Conservation (phyloP, 2,888 invertebrate genomes). For the Drosophila nr. perissopoda region DNA sequence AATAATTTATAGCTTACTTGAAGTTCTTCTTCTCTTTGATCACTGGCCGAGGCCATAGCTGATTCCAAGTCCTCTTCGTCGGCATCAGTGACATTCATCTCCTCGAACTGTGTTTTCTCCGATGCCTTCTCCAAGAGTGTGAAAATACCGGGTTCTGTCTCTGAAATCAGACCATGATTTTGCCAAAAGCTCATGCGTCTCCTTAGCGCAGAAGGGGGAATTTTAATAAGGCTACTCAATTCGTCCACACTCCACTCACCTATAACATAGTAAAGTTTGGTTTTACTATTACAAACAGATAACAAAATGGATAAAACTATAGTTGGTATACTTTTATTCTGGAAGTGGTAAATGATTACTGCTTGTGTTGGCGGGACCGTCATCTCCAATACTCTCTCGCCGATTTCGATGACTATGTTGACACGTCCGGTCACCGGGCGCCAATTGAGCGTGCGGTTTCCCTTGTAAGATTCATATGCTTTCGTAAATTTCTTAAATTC, state of each 20-base stretch:
- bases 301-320: not conserved
- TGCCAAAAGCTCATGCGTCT: constrained; percentile 97
- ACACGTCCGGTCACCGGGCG: constrained; percentile 97
- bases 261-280: constrained; percentile 69
- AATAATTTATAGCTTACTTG: constrained; percentile 86
- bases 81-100: constrained; percentile 87
- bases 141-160: constrained; percentile 91
- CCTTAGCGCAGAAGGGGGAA: constrained; percentile 93
- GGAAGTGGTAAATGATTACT: constrained; percentile 96
- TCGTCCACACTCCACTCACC: constrained; percentile 95
- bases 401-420: constrained; percentile 94
- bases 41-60: constrained; percentile 97
- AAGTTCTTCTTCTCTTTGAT: constrained; percentile 96
- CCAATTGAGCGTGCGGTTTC: constrained; percentile 97
- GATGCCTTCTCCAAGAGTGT: constrained; percentile 89
- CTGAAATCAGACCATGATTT: constrained; percentile 94
- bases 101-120: constrained; percentile 86
- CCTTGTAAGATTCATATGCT: constrained; percentile 95
- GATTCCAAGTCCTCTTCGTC: constrained; percentile 97
- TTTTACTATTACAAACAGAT: not conserved
- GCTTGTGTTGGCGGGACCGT: constrained; percentile 97
- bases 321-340: constrained; percentile 88
- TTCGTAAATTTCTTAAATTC: constrained; percentile 95
- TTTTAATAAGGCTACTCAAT: constrained; percentile 92
- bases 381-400: constrained; percentile 91